phyloP scores from a whole-genome alignment of 2,797 vertebrate genomes.

The Sebastolobus alascanus region DNA sequence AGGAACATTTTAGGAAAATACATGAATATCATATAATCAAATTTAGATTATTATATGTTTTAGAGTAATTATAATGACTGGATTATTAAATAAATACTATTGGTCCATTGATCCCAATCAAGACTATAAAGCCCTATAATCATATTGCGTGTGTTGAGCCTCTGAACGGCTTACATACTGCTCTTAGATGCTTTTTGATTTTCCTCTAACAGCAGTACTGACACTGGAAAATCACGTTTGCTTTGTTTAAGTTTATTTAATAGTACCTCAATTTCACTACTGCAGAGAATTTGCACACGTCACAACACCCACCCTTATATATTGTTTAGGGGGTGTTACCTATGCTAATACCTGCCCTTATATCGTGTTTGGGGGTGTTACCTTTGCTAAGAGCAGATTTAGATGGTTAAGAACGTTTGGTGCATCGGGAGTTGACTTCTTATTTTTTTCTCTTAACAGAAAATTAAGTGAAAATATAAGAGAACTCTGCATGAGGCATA shows the following conservation, averaged over 20 bases:
- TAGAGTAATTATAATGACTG: accelerated
- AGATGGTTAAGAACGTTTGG: background rate
- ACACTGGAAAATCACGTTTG: background rate
- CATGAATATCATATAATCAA: background rate
- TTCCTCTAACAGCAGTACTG: background rate
- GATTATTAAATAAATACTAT: background rate
- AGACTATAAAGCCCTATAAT: too few relatives aligned
- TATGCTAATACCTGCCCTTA: too few relatives aligned
- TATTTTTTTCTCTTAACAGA: background rate
- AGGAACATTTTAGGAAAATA: too few relatives aligned
- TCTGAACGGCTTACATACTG: too few relatives aligned
- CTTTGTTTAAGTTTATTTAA: background rate
- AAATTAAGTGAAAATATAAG: background rate
- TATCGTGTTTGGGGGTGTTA: background rate
- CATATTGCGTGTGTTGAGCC: accelerated
- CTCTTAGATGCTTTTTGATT: too few relatives aligned
- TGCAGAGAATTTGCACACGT: background rate
- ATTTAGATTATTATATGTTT: background rate
- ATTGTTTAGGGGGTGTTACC: too few relatives aligned
- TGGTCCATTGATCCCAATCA: too few relatives aligned
- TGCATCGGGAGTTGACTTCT: too few relatives aligned
- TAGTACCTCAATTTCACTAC: background rate
- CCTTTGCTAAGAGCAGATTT: background rate
- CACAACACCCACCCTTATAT: too few relatives aligned
- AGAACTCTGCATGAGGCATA: background rate